Base-by-base conservation (phyloP, 2,797 vertebrate species). In the Buceros bicornis region DNA sequence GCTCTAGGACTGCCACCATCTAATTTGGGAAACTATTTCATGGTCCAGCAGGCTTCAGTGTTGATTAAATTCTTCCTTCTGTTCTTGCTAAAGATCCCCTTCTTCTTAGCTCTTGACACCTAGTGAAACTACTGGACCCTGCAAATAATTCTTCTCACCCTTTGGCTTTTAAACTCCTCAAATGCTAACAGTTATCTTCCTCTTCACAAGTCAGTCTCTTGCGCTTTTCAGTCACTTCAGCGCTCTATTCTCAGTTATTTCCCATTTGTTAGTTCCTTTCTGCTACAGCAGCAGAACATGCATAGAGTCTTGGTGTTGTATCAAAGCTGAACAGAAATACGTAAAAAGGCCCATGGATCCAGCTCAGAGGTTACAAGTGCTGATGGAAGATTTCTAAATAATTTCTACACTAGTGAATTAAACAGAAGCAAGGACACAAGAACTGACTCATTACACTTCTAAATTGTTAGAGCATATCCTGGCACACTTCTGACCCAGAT, bases 61-160 rank as follows among this genome's bases (percentile, higher is more conserved):
- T 74, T 95, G 94, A 96, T 94, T 66, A 93, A 95, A 89, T 89
- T 77, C 77, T 97, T 95, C 83, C 71, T 61, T 90, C 74, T 92
- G 93, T 92, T 97, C 93, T 90, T 89, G 57, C 78, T 96, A 92
- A 95, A 97, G 81, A 95, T 89, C 67, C 82, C 35, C 95, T 93
- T 90, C 83, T 95, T 94, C 88, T 87, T 13, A 3, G 48, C 60
- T 93, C 74, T 91, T 91, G 79, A 40, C 57, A 95, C 60, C 88
- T 74, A 43, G 80, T 51, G 31, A 78, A 94, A 85, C 83, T 61
- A 26, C 62, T 92, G 88, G 83, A 86, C 91, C 58, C 64, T 84
- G 62, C 81, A 76, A 94, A 95, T 87, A 95, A 95, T 95, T 93
- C 74, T 87, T 96, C 82, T 95, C 79, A 37, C 42, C 35, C 24